phyloP scores from a whole-genome alignment of 2,888 invertebrate species.

The Acrobasis suavella region DNA sequence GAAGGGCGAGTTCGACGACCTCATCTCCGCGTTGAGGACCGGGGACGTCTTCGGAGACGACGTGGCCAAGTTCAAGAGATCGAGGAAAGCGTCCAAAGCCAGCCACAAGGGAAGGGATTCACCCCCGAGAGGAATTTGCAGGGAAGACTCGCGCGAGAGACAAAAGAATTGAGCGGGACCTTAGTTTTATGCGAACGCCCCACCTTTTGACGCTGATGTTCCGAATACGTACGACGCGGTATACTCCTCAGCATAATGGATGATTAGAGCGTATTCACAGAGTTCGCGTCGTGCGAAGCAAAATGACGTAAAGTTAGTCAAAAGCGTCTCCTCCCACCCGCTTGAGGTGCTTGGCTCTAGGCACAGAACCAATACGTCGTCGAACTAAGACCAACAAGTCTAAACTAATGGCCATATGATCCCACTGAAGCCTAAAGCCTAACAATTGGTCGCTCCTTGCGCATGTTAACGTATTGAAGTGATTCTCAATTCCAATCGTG shows the following conservation, averaged over 20 bases:
- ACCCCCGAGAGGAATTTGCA: conserved; percentile 65
- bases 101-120: conserved; percentile 73
- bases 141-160: conserved; percentile 75
- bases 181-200: too few species aligned
- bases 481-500: background rate
- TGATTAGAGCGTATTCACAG: too few species aligned
- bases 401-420: too few species aligned
- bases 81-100: conserved; percentile 71
- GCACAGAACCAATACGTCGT: too few species aligned
- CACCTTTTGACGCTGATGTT: too few species aligned
- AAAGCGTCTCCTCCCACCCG: too few species aligned
- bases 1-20: conserved; percentile 97
- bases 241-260: too few species aligned
- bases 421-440: background rate
- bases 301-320: too few species aligned
- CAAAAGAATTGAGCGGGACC: conserved; percentile 64
- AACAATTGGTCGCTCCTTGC: background rate
- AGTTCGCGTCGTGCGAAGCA: too few species aligned
- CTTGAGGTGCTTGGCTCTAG: too few species aligned
- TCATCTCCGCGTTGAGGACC: conserved; percentile 96
- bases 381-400: too few species aligned
- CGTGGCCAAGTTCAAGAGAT: conserved; percentile 91
- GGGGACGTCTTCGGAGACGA: conserved; percentile 98
- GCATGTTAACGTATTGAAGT: background rate
- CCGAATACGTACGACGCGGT: too few species aligned